Evolutionary conservation across 2,113 vertebrate genomes (phyloP).

Genomic region (Xiphophorus couchianus): DNA sequence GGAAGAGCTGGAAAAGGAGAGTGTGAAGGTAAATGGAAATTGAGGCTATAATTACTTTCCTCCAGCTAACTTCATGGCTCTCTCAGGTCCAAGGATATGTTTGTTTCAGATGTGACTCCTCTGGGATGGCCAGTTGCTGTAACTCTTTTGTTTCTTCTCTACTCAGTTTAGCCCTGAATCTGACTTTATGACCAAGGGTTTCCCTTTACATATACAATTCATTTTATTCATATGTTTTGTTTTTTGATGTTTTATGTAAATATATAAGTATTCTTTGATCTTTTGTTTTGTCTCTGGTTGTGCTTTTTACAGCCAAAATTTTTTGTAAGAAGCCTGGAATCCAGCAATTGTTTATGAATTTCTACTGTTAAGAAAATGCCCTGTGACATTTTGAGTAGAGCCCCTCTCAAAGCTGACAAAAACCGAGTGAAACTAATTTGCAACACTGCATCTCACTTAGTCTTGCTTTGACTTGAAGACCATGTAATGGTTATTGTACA

Average conservation of each 20-base stretch:
- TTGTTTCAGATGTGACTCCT: conserved; percentile 60
- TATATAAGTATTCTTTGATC: neutral
- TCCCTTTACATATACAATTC: conserved; percentile 12
- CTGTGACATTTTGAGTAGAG: conserved; percentile 6
- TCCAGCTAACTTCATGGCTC: conserved; percentile 39
- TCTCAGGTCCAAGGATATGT: conserved; percentile 44
- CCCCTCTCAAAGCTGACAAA: conserved; percentile 1
- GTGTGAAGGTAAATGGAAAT: conserved; percentile 20
- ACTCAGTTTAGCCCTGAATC: conserved; percentile 27
- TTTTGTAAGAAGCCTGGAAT: neutral
- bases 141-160: conserved; percentile 43
- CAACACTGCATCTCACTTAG: conserved; percentile 56
- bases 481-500: conserved; percentile 46
- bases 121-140: conserved; percentile 31
- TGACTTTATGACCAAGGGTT: conserved; percentile 37
- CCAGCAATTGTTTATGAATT: neutral
- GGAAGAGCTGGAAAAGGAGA: neutral
- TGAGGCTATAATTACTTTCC: conserved; percentile 38
- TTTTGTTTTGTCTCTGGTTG: neutral
- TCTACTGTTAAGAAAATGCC: neutral
- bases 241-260: neutral
- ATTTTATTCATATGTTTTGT: neutral
- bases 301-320: neutral
- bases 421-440: conserved; percentile 48
- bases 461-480: conserved; percentile 31